Percentiles rank a stretch among this genome's conserved stretches.
Conservation (phyloP, 2,797 vertebrate species). For the Amphiprion clarkii region DNA sequence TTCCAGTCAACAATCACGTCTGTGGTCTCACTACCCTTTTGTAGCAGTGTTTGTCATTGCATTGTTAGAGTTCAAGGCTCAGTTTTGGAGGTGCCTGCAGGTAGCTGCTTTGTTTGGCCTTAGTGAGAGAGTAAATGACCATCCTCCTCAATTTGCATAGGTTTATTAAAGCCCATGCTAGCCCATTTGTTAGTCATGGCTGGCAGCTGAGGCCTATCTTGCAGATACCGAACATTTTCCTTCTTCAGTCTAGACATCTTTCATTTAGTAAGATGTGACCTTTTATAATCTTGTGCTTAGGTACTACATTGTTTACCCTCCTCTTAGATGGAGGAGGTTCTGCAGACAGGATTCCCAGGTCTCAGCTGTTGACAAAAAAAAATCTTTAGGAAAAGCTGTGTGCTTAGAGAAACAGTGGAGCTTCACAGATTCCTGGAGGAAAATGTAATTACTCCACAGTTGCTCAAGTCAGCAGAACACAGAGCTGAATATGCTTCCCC, state of each 20-base stretch:
- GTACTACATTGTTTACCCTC: background rate
- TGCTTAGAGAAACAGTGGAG: background rate
- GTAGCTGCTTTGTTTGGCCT: slow-evolving; percentile 16
- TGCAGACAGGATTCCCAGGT: background rate
- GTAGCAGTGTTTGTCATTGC: background rate
- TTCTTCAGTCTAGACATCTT: background rate
- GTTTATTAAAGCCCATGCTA: slow-evolving; percentile 13
- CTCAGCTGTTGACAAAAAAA: slow-evolving; percentile 10
- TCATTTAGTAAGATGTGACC: slow-evolving; percentile 2
- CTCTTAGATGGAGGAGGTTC: background rate
- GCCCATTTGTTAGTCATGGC: background rate
- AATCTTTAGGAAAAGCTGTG: background rate
- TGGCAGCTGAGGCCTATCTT: background rate
- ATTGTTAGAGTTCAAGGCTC: background rate
- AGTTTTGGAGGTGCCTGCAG: background rate
- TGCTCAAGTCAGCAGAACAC: slow-evolving; percentile 34
- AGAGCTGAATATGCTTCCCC: slow-evolving; percentile 2
- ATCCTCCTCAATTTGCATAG: slow-evolving; percentile 12
- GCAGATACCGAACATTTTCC: background rate
- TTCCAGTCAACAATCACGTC: background rate
- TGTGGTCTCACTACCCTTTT: background rate
- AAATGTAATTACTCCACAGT: slow-evolving; percentile 33
- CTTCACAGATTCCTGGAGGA: slow-evolving; percentile 11
- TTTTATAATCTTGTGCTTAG: slow-evolving; percentile 32
- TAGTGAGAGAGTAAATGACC: background rate